Evolutionary conservation across 2,113 vertebrate species (phyloP).

Genomic region (Cariama cristata): DNA sequence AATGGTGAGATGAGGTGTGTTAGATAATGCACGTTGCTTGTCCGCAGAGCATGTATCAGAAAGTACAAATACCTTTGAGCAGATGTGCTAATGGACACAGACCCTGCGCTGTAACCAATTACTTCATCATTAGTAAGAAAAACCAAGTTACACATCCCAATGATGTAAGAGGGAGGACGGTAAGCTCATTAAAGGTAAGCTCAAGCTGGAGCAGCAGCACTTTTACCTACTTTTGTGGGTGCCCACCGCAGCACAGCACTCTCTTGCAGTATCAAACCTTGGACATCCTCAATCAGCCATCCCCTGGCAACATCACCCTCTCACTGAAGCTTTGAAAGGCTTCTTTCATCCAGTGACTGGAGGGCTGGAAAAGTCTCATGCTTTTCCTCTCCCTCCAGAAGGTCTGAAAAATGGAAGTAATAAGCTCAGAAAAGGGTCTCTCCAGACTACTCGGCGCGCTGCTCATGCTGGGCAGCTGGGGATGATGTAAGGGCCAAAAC

Average conservation of each 20-base stretch:
- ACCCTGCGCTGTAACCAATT: background rate
- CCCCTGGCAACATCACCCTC: background rate
- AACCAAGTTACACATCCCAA: background rate
- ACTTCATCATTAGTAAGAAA: background rate
- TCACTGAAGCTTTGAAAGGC: background rate
- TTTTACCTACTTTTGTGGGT: background rate
- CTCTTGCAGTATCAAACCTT: background rate
- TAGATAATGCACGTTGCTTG: background rate
- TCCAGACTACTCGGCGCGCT: background rate
- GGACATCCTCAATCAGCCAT: background rate
- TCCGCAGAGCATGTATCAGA: accelerated
- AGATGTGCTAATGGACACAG: background rate
- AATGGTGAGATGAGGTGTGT: background rate
- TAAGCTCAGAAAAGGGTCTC: background rate
- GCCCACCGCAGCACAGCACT: background rate
- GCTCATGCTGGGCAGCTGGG: background rate
- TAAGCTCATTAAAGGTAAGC: background rate
- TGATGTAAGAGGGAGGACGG: background rate
- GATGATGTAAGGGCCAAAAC: accelerated
- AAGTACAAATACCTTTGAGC: background rate
- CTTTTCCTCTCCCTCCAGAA: background rate
- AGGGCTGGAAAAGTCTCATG: background rate
- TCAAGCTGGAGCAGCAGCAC: background rate
- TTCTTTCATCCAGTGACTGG: background rate
- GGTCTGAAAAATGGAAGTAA: background rate